These are phyloP conservation scores for Penaeus monodon DNA, from an alignment of 2,888 invertebrate species.

Conservation along the genomic window DNA sequence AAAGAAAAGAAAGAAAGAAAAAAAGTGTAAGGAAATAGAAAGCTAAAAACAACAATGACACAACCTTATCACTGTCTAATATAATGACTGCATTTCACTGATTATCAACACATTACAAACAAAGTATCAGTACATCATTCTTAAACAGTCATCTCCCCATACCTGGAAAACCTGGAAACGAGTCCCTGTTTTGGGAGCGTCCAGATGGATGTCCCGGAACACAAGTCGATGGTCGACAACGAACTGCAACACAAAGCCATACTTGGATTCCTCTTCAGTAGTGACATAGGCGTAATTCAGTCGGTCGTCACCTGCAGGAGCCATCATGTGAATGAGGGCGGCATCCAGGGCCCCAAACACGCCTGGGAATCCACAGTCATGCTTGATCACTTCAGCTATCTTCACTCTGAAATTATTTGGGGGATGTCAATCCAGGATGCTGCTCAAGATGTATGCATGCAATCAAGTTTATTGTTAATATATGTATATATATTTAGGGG, in stretches of 20 bases:
- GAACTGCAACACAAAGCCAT: constrained; percentile 24
- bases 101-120: too few relatives aligned
- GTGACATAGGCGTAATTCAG: background rate
- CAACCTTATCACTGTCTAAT: too few relatives aligned
- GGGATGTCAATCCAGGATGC: background rate
- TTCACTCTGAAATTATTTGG: constrained; percentile 3
- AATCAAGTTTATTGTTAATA: background rate
- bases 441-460: background rate
- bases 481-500: too few relatives aligned
- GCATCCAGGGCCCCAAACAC: constrained; percentile 35
- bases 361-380: constrained; percentile 32
- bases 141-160: background rate
- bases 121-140: too few relatives aligned
- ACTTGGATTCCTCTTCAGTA: background rate
- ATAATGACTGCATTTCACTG: background rate
- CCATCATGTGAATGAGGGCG: constrained; percentile 16
- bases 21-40: too few relatives aligned
- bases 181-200: constrained; percentile 29
- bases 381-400: constrained; percentile 27
- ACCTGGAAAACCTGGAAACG: constrained; percentile 38
- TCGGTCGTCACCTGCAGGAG: background rate
- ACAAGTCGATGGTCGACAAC: constrained; percentile 17
- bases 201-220: constrained; percentile 31
- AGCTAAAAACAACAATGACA: too few relatives aligned
- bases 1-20: too few relatives aligned